phyloP scores from a whole-genome alignment of 1,140 invertebrate genomes.

The Delia radicum region DNA sequence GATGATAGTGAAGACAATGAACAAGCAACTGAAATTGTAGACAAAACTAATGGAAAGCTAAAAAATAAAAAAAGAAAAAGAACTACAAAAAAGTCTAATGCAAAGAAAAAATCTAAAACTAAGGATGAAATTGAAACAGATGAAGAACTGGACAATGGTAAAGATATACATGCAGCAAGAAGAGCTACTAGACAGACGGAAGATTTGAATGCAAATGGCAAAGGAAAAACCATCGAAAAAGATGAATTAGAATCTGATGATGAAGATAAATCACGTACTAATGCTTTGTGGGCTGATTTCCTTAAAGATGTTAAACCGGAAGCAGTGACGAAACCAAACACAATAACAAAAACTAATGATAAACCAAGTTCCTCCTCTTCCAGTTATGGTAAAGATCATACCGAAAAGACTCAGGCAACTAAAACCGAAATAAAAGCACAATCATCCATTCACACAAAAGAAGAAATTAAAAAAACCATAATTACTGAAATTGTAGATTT shows the following conservation, averaged over 20 bases:
- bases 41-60: slow-evolving; percentile 10
- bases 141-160: slow-evolving; percentile 27
- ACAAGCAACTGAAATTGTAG: slow-evolving; percentile 41
- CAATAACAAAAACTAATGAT: background rate
- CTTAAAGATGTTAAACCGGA: slow-evolving; percentile 67
- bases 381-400: background rate
- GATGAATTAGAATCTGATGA: slow-evolving; percentile 54
- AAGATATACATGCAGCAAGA: slow-evolving; percentile 17
- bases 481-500: slow-evolving; percentile 63
- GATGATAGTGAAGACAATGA: slow-evolving; percentile 41
- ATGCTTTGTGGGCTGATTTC: slow-evolving; percentile 74
- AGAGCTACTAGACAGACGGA: slow-evolving; percentile 29
- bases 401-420: slow-evolving; percentile 15
- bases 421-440: background rate
- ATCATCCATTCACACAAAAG: background rate
- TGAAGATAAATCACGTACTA: slow-evolving; percentile 68
- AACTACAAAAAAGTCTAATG: slow-evolving; percentile 32
- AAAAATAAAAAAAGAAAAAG: slow-evolving; percentile 37
- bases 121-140: slow-evolving; percentile 26
- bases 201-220: slow-evolving; percentile 2
- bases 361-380: background rate
- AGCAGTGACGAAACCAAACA: slow-evolving; percentile 29
- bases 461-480: slow-evolving; percentile 45
- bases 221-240: slow-evolving; percentile 30
- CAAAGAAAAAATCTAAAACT: slow-evolving; percentile 27